A percentile compares a stretch with the other conserved stretches of the same genome.
phyloP scores from a whole-genome alignment of 2,113 vertebrate species.

The Oxyura jamaicensis region DNA sequence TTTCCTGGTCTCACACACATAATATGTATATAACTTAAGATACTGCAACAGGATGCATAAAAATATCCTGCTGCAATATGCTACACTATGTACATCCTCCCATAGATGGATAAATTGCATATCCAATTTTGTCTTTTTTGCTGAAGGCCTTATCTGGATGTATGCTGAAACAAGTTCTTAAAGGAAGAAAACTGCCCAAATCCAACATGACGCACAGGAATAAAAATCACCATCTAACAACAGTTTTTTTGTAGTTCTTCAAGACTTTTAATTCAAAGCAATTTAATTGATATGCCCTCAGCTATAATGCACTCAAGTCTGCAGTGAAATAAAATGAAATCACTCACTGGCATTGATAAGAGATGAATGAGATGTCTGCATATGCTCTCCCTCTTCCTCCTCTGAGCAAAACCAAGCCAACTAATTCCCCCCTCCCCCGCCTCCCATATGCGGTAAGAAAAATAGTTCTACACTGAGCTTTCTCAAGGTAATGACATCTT shows the following conservation, averaged over 20 bases:
- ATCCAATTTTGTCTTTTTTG: not conserved
- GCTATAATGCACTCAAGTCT: not conserved
- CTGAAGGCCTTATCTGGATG: not conserved
- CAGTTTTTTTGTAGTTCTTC: not conserved
- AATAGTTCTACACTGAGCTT: not conserved
- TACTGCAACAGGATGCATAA: not conserved
- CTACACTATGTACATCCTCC: accelerated
- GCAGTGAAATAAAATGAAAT: not conserved
- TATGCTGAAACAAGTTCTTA: not conserved
- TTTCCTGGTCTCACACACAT: not conserved
- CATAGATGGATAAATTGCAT: accelerated
- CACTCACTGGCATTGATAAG: not conserved
- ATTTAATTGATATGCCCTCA: not conserved
- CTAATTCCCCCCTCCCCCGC: not conserved
- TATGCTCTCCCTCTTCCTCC: not conserved
- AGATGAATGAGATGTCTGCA: not conserved
- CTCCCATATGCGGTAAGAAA: accelerated
- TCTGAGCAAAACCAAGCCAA: not conserved
- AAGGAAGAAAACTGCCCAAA: not conserved
- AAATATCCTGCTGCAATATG: not conserved
- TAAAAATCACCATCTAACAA: not conserved
- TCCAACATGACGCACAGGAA: not conserved
- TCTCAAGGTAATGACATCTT: not conserved
- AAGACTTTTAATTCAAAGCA: not conserved
- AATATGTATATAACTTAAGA: not conserved